Conservation (phyloP, 2,888 invertebrate species). For the Notocelia uddmanniana region DNA sequence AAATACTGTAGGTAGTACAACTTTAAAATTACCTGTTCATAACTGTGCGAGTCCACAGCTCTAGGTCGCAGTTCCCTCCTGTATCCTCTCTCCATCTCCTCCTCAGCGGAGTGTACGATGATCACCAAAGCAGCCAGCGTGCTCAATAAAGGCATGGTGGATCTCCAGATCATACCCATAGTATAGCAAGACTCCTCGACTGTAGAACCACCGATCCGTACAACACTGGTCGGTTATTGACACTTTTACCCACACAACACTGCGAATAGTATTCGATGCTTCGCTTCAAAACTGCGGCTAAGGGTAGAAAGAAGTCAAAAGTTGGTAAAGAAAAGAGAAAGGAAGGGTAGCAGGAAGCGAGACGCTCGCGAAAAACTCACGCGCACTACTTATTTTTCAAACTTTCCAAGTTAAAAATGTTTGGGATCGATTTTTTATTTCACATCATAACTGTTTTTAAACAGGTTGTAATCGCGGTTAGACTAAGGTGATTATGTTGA, state of each 20-base stretch:
- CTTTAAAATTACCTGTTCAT: conserved; percentile 66
- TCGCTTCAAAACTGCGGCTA: background rate
- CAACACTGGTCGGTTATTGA: conserved; percentile 16
- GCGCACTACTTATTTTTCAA: conserved; percentile 54
- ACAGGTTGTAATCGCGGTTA: conserved; percentile 62
- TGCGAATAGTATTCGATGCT: background rate
- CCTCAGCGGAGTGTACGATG: conserved; percentile 78
- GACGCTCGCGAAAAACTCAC: conserved; percentile 48
- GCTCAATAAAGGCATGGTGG: conserved; percentile 77
- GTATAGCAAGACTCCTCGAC: conserved; percentile 59
- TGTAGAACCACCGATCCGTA: conserved; percentile 41
- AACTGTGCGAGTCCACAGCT: conserved; percentile 62
- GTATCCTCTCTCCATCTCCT: conserved; percentile 68
- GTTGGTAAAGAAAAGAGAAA: conserved; percentile 55
- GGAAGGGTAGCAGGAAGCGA: conserved; percentile 57
- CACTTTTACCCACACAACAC: conserved; percentile 28
- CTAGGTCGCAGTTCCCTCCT: conserved; percentile 68
- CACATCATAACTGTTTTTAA: conserved; percentile 72
- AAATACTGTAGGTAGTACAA: background rate
- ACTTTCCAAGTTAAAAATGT: conserved; percentile 50
- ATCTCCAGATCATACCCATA: conserved; percentile 78
- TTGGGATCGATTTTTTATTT: conserved; percentile 57
- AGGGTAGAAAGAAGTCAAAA: conserved; percentile 47
- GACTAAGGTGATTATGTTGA: conserved; percentile 53
- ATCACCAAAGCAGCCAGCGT: conserved; percentile 82